These are phyloP conservation scores for Dendronephthya gigantea DNA, from an alignment of 64 coral and sea anemone species.

Conservation along the genomic window DNA sequence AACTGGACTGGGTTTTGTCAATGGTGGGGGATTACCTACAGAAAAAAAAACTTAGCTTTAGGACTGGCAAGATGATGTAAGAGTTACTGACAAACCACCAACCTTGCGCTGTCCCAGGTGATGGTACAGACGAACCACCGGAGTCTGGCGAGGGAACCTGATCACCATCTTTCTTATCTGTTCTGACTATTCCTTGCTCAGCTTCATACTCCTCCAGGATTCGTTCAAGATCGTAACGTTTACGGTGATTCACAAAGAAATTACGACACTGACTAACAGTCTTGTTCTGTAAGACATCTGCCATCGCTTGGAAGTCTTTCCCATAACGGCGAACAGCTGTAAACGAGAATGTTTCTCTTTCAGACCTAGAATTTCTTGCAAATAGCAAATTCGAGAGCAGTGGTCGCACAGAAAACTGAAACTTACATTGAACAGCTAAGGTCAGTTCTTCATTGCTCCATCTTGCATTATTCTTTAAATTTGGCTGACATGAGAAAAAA, in stretches of 20 bases:
- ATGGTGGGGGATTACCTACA: conserved; percentile 1
- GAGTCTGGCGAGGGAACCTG: conserved; percentile 41
- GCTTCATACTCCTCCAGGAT: conserved; percentile 92
- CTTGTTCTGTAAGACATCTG: conserved; percentile 90
- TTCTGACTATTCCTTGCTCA: conserved; percentile 87
- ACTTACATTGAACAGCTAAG: conserved; percentile 85
- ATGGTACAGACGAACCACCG: conserved; percentile 46
- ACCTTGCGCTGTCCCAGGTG: conserved; percentile 42
- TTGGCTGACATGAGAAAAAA: conserved; percentile 46
- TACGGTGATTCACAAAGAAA: conserved; percentile 92
- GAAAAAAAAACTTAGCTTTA: neutral
- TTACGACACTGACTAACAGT: conserved; percentile 90
- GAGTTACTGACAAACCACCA: neutral
- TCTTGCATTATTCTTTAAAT: conserved; percentile 84
- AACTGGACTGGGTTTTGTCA: neutral
- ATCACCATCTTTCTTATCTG: conserved; percentile 82
- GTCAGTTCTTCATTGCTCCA: conserved; percentile 89
- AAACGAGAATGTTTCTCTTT: no score
- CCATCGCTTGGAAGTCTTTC: conserved; percentile 99
- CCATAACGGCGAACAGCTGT: conserved; percentile 93
- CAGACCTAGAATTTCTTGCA: no score
- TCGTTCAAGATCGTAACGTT: conserved; percentile 79
- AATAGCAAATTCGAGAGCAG: no score
- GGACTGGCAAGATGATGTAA: neutral
- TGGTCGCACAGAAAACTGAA: neutral